These are phyloP conservation scores for Enteromius viviparus DNA, from an alignment of 2,797 vertebrate genomes.

Conservation along the genomic window DNA sequence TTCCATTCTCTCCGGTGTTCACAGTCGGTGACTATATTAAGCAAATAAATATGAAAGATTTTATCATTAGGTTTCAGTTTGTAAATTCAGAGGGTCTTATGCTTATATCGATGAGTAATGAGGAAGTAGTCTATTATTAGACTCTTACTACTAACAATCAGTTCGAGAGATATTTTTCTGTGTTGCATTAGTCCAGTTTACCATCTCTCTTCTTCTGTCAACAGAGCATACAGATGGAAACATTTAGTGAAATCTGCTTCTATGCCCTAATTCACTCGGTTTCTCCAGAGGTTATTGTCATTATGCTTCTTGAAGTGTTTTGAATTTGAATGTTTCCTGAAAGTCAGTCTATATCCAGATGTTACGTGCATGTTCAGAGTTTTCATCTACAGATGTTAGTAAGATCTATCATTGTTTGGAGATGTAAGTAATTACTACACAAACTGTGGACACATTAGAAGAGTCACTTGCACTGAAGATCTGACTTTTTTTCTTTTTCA, in stretches of 20 bases:
- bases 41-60: not conserved
- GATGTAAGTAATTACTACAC: not conserved
- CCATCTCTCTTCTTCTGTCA: constrained; percentile 3
- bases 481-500: not conserved
- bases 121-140: not conserved
- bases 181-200: not conserved
- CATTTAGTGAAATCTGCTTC: constrained; percentile 32
- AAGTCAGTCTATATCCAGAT: constrained; percentile 25
- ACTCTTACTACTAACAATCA: not conserved
- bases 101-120: not conserved
- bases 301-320: constrained; percentile 27
- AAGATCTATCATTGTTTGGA: not conserved
- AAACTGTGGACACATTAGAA: not conserved
- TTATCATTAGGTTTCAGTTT: not conserved
- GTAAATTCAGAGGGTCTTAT: constrained; percentile 1
- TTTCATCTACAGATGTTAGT: constrained; percentile 9
- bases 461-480: not conserved
- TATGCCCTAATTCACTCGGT: constrained; percentile 10
- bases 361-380: not conserved
- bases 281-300: constrained; percentile 41
- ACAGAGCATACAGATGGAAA: constrained; percentile 15
- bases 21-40: not conserved
- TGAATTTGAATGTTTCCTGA: constrained; percentile 31
- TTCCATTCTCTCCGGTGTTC: not conserved
- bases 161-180: not conserved